A percentile compares a stretch with the other conserved stretches of the same genome.
These are phyloP conservation scores for Mongoloraphidia duomilia DNA, from an alignment of 2,888 invertebrate genomes.

Conservation along the genomic window DNA sequence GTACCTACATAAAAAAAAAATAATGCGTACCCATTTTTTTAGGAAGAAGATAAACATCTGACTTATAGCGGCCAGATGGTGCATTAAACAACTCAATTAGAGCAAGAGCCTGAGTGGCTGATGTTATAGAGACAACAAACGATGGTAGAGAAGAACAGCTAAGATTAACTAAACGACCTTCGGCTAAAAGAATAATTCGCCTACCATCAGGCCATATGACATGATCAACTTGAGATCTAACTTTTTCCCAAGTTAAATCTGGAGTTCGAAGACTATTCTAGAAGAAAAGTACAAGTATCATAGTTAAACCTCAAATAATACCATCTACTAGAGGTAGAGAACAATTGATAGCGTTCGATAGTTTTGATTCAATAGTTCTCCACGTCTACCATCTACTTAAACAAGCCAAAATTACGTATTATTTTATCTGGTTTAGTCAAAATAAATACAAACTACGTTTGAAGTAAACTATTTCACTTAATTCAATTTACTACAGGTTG, in stretches of 20 bases:
- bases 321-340: too few species aligned
- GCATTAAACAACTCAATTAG: constrained; percentile 95
- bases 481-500: too few species aligned
- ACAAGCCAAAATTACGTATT: too few species aligned
- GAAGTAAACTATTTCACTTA: too few species aligned
- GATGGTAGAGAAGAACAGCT: constrained; percentile 96
- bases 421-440: too few species aligned
- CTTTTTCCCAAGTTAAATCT: constrained; percentile 93
- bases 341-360: too few species aligned
- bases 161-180: constrained; percentile 88
- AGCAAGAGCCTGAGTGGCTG: constrained; percentile 92
- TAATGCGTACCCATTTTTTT: constrained; percentile 83
- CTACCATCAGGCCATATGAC: constrained; percentile 98
- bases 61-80: constrained; percentile 84
- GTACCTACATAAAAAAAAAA: constrained; percentile 7
- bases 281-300: constrained; percentile 13
- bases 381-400: too few species aligned
- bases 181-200: constrained; percentile 82
- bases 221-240: constrained; percentile 94
- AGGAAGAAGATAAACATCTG: constrained; percentile 92
- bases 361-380: too few species aligned
- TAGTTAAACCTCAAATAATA: too few species aligned
- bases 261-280: constrained; percentile 82
- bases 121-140: constrained; percentile 95
- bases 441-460: too few species aligned